Base-by-base conservation (phyloP, 2,797 vertebrate genomes). In the Peromyscus aztecus region DNA sequence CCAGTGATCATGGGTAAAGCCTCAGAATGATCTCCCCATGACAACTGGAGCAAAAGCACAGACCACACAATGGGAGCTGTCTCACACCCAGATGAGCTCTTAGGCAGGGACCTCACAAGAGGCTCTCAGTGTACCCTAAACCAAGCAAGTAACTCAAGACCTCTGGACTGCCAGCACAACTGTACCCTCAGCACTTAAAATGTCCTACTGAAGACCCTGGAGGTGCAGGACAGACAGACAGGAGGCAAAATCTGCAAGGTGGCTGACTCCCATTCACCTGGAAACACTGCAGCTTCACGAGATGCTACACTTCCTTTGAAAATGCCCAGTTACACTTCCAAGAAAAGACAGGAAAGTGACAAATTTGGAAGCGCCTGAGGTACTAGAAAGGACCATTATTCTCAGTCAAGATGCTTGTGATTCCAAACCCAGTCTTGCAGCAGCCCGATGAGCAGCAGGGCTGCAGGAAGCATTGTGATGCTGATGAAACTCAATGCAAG, bases 381-480 rank as follows among this genome's bases (percentile, higher is more conserved):
- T 65, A 97, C 92, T 82, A 97, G 82, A 27, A n/a, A 94, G 77
- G 93, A 98, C 96, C 94, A 97, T 94, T 95, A 34, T 96, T 96
- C 93, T 37, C 97, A 97, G 97, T 95, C 96, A 97, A 94, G 96
- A 97, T 94, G 96, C 0, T 95, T 92, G 0, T 37, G 83, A 81
- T 95, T 98, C 97, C 98, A 98, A 93, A 97, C 91, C 80, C 94
- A 96, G 94, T 97, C 75, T 73, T 95, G 96, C 97, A 98, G 97
- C 98, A 98, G 96, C 97, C 81, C 29, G 40, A 24, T 13, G 61
- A 85, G 94, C 95, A 95, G 97, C 80, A 91, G 88, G 96, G 93
- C 96, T 94, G 96, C 77, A 59, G 23, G 92, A 95, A 83, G 90
- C 95, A 94, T 94, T 95, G 94, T 94, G 95, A 94, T 92, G 96